Conservation (phyloP, 2,113 vertebrate species). For the Hypocryptadius cinnamomeus region DNA sequence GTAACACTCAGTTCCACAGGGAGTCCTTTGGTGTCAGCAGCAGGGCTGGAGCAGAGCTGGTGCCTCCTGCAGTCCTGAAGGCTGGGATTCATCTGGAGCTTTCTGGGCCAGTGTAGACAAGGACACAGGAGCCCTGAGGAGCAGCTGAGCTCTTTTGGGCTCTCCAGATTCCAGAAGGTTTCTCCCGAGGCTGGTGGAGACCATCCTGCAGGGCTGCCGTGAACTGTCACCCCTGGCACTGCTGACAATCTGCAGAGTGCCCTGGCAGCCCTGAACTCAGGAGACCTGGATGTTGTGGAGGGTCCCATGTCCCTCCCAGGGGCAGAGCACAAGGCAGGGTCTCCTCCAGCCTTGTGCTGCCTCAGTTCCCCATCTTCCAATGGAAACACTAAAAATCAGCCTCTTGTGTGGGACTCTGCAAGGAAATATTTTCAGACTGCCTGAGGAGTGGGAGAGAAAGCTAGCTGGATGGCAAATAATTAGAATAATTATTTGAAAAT, state of each 20-base stretch:
- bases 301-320: not conserved
- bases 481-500: slow-evolving; percentile 40
- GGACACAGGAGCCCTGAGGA: not conserved
- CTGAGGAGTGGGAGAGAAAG: not conserved
- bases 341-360: not conserved
- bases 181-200: not conserved
- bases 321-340: not conserved
- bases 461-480: not conserved
- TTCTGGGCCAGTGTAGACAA: not conserved
- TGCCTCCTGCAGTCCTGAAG: not conserved
- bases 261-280: not conserved
- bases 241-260: not conserved
- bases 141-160: not conserved
- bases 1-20: not conserved
- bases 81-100: not conserved
- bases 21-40: not conserved
- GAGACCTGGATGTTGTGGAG: not conserved
- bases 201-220: not conserved
- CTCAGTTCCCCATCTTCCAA: not conserved
- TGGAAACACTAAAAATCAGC: not conserved
- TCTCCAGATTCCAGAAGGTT: not conserved
- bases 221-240: not conserved
- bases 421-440: not conserved
- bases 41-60: not conserved
- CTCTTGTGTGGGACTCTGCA: not conserved